A percentile compares a stretch with the other conserved stretches of the same genome.
Conservation (phyloP, 2,797 vertebrate genomes). For the Luscinia megarhynchos region DNA sequence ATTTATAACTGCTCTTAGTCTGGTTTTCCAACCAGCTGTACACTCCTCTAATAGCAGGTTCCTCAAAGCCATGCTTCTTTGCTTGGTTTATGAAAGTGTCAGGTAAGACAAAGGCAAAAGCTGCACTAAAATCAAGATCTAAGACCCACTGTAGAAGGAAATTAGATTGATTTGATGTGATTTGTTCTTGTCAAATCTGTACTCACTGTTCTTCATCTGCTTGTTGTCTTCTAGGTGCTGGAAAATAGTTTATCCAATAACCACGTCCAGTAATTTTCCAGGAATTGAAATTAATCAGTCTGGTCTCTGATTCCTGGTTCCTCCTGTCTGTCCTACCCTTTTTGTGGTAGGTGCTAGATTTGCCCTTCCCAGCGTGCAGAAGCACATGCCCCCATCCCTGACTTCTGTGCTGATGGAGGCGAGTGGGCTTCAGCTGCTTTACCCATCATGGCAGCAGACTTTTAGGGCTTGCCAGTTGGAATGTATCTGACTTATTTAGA, state of each 20-base stretch:
- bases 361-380: background rate
- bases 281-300: constrained; percentile 7
- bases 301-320: background rate
- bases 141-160: constrained; percentile 29
- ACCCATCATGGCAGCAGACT: background rate
- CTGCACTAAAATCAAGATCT: constrained; percentile 39
- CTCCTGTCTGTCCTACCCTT: background rate
- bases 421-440: background rate
- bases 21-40: constrained; percentile 58
- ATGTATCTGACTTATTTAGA: background rate
- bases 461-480: background rate
- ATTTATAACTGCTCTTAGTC: constrained; percentile 61
- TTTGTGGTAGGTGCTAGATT: background rate
- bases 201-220: background rate
- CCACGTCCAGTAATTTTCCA: constrained; percentile 41
- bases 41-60: constrained; percentile 24
- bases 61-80: background rate
- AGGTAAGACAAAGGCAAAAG: constrained; percentile 38
- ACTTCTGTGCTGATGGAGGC: background rate
- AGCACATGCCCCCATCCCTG: background rate
- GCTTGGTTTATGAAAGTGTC: constrained; percentile 46
- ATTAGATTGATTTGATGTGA: constrained; percentile 48
- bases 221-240: constrained; percentile 6
- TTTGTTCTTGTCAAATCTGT: constrained; percentile 39
- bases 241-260: constrained; percentile 19